Evolutionary conservation across 92 coral and sea anemone genomes (phyloP).

Genomic region (Phenganax subtilis): DNA sequence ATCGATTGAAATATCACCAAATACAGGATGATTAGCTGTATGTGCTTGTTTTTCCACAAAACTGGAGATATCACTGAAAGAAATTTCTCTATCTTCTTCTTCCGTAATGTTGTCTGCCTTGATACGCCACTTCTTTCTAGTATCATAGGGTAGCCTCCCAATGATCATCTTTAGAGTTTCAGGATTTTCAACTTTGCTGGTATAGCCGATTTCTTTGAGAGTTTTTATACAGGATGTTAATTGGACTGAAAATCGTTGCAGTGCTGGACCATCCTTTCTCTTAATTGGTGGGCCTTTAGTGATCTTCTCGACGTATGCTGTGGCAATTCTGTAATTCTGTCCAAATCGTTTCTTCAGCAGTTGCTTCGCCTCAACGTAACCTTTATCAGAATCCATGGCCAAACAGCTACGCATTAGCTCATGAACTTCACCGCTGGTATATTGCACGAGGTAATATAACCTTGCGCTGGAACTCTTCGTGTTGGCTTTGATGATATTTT

Average conservation of each 20-base stretch:
- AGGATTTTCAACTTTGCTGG: conserved; percentile 34
- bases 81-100: conserved; percentile 20
- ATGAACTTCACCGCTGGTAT: no score
- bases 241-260: conserved; percentile 12
- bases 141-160: conserved; percentile 26
- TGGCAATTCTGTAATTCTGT: conserved; percentile 8
- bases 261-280: conserved; percentile 25
- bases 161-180: conserved; percentile 26
- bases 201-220: conserved; percentile 32
- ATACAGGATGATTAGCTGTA: neutral
- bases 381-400: conserved; percentile 22
- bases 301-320: conserved; percentile 26
- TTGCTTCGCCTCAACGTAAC: conserved; percentile 13
- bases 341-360: conserved; percentile 38
- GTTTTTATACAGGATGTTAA: conserved; percentile 28
- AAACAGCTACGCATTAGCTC: conserved; percentile 20
- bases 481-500: conserved; percentile 45
- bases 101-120: conserved; percentile 42
- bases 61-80: neutral
- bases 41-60: conserved; percentile 3
- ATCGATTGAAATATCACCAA: no score
- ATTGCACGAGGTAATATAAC: no score
- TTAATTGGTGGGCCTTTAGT: conserved; percentile 32
- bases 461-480: conserved; percentile 30
- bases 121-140: conserved; percentile 38